Conservation (phyloP, 2,797 vertebrate genomes). For the Syngnathus rostellatus region DNA sequence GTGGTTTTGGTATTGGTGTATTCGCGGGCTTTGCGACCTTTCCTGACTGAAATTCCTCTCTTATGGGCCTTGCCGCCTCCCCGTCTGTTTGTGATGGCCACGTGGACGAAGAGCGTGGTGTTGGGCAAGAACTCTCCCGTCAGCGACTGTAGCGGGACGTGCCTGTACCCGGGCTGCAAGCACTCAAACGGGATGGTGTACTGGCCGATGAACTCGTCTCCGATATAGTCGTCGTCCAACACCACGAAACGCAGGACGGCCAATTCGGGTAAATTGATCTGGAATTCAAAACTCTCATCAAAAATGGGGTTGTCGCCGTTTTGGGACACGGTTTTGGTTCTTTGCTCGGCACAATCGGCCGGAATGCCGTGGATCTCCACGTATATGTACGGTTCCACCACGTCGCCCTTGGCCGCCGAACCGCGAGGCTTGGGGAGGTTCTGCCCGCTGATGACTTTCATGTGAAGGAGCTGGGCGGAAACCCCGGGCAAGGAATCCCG, state of each 20-base stretch:
- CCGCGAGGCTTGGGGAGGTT: conserved; percentile 88
- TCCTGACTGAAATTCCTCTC: conserved; percentile 80
- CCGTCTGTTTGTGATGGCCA: conserved; percentile 84
- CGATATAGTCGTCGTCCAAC: conserved; percentile 87
- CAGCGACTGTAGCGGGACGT: conserved; percentile 82
- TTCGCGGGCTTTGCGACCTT: conserved; percentile 80
- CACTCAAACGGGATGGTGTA: conserved; percentile 93
- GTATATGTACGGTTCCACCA: conserved; percentile 88
- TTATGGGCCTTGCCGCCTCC: conserved; percentile 82
- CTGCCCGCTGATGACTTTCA: conserved; percentile 90
- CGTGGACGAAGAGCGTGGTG: conserved; percentile 82
- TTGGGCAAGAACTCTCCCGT: conserved; percentile 82
- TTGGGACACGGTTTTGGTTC: conserved; percentile 86
- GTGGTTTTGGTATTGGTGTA: conserved; percentile 88
- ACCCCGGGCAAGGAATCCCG: conserved; percentile 84
- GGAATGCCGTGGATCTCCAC: conserved; percentile 88
- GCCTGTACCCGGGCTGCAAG: conserved; percentile 84
- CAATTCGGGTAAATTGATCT: conserved; percentile 87
- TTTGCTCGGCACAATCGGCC: conserved; percentile 83
- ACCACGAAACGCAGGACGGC: conserved; percentile 83
- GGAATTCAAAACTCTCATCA: conserved; percentile 89
- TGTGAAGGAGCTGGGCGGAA: conserved; percentile 84
- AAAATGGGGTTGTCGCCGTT: conserved; percentile 87
- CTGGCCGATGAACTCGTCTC: conserved; percentile 91
- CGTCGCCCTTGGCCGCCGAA: conserved; percentile 86